These are phyloP conservation scores for Morpho deidamia DNA, from an alignment of 2,888 invertebrate genomes.

Conservation along the genomic window DNA sequence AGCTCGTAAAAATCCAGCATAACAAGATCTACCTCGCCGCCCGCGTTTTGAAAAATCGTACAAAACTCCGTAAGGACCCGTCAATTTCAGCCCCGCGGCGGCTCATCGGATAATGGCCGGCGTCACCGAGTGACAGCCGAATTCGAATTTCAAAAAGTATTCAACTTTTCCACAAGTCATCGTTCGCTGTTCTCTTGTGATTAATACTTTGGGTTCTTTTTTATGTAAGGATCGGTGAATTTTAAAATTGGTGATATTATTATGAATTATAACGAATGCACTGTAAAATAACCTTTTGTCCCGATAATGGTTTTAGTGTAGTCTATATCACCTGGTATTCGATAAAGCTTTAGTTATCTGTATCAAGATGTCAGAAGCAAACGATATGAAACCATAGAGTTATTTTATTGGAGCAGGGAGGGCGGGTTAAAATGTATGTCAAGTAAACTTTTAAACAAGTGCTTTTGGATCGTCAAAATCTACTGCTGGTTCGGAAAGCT, in stretches of 20 bases:
- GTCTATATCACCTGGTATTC: constrained; percentile 10
- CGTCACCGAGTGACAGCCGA: constrained; percentile 47
- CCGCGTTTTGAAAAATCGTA: not conserved
- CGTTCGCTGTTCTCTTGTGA: constrained; percentile 47
- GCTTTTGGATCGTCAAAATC: no score
- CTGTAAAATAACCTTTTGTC: constrained; percentile 17
- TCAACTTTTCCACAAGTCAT: constrained; percentile 64
- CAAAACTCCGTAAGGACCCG: not conserved
- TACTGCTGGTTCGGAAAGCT: no score
- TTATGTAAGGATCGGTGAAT: constrained; percentile 23
- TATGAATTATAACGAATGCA: constrained; percentile 9
- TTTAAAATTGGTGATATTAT: constrained; percentile 29
- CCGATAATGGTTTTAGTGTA: constrained; percentile 10
- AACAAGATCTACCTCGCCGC: constrained; percentile 23
- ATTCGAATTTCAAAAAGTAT: constrained; percentile 56
- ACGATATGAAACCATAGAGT: no score
- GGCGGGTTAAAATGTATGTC: no score
- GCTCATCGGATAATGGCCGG: constrained; percentile 37
- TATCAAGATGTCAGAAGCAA: constrained; percentile 3
- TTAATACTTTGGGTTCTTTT: constrained; percentile 54
- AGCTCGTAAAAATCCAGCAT: constrained; percentile 35
- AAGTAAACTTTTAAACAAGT: no score
- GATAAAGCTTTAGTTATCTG: not conserved
- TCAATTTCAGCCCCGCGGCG: not conserved
- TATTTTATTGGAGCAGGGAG: no score